phyloP scores from a whole-genome alignment of 2,113 vertebrate species.

The Anarrhichthys ocellatus region DNA sequence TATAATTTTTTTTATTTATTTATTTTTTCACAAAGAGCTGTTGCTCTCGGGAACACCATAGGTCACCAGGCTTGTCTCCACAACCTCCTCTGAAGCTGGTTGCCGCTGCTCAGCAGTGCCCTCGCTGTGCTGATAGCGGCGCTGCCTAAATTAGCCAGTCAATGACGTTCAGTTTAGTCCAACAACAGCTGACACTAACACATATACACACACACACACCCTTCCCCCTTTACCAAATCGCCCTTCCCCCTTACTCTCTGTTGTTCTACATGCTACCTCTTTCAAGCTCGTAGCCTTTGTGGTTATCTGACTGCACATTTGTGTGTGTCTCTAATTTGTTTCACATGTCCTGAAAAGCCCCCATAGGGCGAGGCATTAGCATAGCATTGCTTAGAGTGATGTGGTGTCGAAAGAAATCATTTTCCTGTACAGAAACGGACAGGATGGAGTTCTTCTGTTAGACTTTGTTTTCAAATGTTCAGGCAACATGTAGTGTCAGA shows the following conservation, averaged over 20 bases:
- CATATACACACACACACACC: background rate
- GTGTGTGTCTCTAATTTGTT: slow-evolving; percentile 57
- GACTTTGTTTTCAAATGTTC: background rate
- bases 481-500: background rate
- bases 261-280: slow-evolving; percentile 49
- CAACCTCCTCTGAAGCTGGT: slow-evolving; percentile 39
- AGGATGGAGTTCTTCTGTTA: slow-evolving; percentile 15
- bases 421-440: slow-evolving; percentile 23
- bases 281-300: slow-evolving; percentile 51
- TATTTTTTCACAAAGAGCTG: slow-evolving; percentile 29
- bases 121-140: slow-evolving; percentile 15
- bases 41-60: slow-evolving; percentile 35
- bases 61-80: slow-evolving; percentile 43
- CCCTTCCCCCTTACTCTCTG: slow-evolving; percentile 33
- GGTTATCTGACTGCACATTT: slow-evolving; percentile 43
- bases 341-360: slow-evolving; percentile 64
- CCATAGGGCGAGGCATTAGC: slow-evolving; percentile 43
- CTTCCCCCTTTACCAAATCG: background rate
- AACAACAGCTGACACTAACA: slow-evolving; percentile 43
- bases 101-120: slow-evolving; percentile 49
- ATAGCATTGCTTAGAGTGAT: slow-evolving; percentile 36
- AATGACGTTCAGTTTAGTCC: slow-evolving; percentile 34
- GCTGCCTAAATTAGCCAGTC: slow-evolving; percentile 30
- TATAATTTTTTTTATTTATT: too few species aligned
- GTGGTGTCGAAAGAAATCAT: slow-evolving; percentile 48